Evolutionary conservation across 92 coral and sea anemone species (phyloP).

Genomic region (Epizoanthus illoricatus): DNA sequence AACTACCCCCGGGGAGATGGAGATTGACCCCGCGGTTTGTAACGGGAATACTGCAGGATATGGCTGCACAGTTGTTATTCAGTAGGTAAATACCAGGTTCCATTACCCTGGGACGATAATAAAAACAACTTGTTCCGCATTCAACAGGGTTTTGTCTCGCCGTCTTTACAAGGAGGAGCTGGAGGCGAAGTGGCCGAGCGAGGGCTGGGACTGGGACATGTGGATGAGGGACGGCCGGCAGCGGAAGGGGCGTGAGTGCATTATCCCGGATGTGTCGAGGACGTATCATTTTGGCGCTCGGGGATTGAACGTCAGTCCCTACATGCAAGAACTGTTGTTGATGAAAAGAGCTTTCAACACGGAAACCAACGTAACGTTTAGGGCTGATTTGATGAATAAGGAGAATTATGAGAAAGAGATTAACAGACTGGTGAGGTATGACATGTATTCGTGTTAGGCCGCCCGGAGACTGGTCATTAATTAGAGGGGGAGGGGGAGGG

Average conservation of each 20-base stretch:
- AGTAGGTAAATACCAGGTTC: neutral
- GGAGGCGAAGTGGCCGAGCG: slow-evolving; percentile 47
- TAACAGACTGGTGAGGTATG: slow-evolving; percentile 32
- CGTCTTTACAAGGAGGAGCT: slow-evolving; percentile 48
- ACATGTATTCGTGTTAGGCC: no score
- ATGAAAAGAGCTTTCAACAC: slow-evolving; percentile 42
- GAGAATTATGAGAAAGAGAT: slow-evolving; percentile 42
- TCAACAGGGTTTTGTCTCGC: slow-evolving; percentile 39
- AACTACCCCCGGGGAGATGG: neutral
- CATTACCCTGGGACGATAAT: no score
- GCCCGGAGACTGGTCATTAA: no score
- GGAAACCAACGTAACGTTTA: slow-evolving; percentile 35
- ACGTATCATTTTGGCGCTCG: slow-evolving; percentile 46
- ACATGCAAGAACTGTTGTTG: slow-evolving; percentile 33
- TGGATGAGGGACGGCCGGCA: slow-evolving; percentile 40
- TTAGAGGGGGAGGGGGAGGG: no score
- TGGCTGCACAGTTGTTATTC: neutral
- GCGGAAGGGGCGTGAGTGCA: slow-evolving; percentile 50
- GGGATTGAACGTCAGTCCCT: slow-evolving; percentile 35
- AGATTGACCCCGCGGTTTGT: neutral
- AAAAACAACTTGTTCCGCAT: neutral
- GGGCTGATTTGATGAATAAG: slow-evolving; percentile 11
- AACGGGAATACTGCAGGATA: no score
- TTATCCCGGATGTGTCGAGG: slow-evolving; percentile 48
- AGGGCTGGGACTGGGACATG: slow-evolving; percentile 53